Percentiles rank a stretch among this genome's conserved stretches.
phyloP scores from a whole-genome alignment of 2,113 vertebrate genomes.

The Morone saxatilis region DNA sequence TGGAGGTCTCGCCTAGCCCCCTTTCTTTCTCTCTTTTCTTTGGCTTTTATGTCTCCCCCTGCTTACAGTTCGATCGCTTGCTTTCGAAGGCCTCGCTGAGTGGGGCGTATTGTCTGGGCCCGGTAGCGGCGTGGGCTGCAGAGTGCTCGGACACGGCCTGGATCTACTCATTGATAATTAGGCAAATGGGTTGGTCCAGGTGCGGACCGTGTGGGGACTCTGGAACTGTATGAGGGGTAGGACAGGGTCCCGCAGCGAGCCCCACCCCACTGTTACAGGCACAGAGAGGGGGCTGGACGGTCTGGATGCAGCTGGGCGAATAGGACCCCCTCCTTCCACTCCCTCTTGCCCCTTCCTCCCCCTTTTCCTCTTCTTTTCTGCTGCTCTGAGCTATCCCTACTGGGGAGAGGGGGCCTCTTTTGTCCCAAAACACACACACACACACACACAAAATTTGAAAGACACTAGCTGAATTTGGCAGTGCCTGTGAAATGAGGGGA shows the following conservation, averaged over 20 bases:
- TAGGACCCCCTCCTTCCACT: conserved; percentile 64
- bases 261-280: conserved; percentile 58
- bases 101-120: conserved; percentile 78
- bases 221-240: conserved; percentile 28
- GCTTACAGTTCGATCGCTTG: conserved; percentile 69
- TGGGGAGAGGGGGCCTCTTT: conserved; percentile 78
- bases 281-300: conserved; percentile 55
- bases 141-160: conserved; percentile 74
- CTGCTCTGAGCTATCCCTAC: conserved; percentile 75
- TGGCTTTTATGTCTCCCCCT: conserved; percentile 57
- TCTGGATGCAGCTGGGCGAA: conserved; percentile 78
- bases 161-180: conserved; percentile 81
- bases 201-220: conserved; percentile 76
- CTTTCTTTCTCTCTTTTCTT: conserved; percentile 70
- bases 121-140: conserved; percentile 68
- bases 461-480: conserved; percentile 67
- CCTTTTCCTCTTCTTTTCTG: conserved; percentile 62
- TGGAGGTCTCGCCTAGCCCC: conserved; percentile 59
- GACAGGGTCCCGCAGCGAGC: conserved; percentile 52
- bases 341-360: conserved; percentile 43
- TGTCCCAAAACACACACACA: conserved; percentile 74
- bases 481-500: conserved; percentile 31
- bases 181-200: conserved; percentile 84
- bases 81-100: conserved; percentile 60
- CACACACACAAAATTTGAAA: conserved; percentile 54